These are phyloP conservation scores for Balaenoptera acutorostrata DNA, from an alignment of 2,113 vertebrate species.

Conservation along the genomic window DNA sequence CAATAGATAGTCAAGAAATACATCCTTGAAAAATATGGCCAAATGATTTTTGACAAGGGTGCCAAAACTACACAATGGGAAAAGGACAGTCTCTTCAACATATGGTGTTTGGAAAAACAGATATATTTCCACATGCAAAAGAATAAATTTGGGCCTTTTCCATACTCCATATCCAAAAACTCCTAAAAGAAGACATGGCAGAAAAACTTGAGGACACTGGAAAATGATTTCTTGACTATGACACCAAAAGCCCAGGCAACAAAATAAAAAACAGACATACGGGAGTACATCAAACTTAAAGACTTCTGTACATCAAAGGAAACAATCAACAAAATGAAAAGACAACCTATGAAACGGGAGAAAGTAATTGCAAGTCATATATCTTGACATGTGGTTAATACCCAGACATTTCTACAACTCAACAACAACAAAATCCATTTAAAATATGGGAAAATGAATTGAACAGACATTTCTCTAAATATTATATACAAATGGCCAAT, in stretches of 20 bases:
- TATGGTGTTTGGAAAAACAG: neutral
- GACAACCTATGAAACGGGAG: neutral
- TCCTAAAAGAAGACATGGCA: neutral
- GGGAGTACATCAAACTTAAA: neutral
- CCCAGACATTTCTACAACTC: neutral
- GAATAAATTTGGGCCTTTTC: neutral
- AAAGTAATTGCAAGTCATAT: neutral
- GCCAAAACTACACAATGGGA: neutral
- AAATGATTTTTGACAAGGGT: neutral
- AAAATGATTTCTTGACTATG: neutral
- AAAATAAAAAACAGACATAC: neutral
- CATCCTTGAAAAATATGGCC: neutral
- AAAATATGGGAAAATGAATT: neutral
- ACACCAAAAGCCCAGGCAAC: neutral
- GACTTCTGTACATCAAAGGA: neutral
- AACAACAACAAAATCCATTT: neutral
- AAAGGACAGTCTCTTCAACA: neutral
- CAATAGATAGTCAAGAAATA: neutral
- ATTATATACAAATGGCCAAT: neutral
- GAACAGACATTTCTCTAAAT: neutral
- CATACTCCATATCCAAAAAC: neutral
- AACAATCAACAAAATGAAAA: neutral
- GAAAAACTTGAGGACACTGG: neutral
- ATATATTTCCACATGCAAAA: neutral
- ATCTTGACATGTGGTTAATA: neutral